Percentiles rank a stretch among this genome's conserved stretches.
These are phyloP conservation scores for Daubentonia madagascariensis DNA, from an alignment of 2,113 vertebrate species.

Conservation along the genomic window DNA sequence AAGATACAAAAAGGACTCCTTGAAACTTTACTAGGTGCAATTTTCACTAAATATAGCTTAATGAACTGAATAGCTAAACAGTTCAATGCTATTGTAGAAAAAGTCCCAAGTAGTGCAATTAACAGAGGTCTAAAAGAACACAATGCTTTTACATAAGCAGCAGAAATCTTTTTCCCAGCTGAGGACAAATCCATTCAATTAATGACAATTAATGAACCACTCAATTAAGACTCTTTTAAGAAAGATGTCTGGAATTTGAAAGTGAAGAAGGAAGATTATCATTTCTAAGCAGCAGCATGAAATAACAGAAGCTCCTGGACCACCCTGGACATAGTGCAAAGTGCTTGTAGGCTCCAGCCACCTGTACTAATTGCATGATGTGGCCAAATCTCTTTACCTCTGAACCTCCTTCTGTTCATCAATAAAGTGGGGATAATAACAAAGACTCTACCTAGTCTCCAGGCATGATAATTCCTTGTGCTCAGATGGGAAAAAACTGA, in stretches of 20 bases:
- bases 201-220: too few relatives aligned
- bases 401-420: background rate
- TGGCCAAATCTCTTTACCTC: background rate
- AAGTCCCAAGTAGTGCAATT: background rate
- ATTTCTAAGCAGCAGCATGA: background rate
- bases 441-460: background rate
- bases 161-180: background rate
- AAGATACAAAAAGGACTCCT: background rate
- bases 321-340: background rate
- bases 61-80: background rate
- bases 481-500: background rate
- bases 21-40: background rate
- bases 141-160: background rate
- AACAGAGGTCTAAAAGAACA: background rate
- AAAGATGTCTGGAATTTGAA: background rate
- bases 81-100: background rate
- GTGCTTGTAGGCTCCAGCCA: background rate
- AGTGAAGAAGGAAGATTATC: background rate
- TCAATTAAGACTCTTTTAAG: background rate
- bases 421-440: background rate
- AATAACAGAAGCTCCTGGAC: background rate
- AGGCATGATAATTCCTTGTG: background rate
- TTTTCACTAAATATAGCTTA: background rate
- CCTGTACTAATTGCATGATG: too few relatives aligned
- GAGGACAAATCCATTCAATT: background rate